Evolutionary conservation across 2,888 invertebrate species (phyloP).

Genomic region (Dione juno): DNA sequence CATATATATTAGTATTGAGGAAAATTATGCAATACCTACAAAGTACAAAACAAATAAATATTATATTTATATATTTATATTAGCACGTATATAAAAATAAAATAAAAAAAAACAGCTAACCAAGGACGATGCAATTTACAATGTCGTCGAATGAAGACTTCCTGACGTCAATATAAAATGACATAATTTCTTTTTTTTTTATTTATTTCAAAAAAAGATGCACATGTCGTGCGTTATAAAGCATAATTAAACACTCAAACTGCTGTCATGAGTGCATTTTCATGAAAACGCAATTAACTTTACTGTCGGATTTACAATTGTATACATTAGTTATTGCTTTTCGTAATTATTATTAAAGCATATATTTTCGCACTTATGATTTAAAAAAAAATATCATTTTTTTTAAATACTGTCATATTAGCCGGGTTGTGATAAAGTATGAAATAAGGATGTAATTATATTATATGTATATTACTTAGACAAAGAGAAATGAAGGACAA

Average conservation of each 20-base stretch:
- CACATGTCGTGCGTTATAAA: background rate
- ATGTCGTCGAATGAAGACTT: no score
- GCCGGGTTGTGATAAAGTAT: no score
- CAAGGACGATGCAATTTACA: background rate
- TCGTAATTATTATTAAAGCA: background rate
- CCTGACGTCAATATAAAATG: background rate
- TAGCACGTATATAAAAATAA: background rate
- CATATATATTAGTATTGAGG: background rate
- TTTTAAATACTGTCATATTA: no score
- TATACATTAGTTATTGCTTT: background rate
- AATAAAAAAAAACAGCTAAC: background rate
- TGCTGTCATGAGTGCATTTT: background rate
- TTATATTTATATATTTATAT: background rate
- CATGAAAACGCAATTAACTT: conserved; percentile 13
- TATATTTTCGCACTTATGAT: no score
- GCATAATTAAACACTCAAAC: background rate
- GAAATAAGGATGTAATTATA: no score
- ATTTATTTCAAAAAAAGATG: background rate
- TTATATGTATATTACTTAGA: no score
- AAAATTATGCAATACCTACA: background rate
- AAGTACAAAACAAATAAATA: background rate
- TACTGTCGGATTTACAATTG: background rate
- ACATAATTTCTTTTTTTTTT: background rate
- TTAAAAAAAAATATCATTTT: no score
- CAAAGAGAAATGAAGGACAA: no score